Percentiles rank a stretch among this genome's conserved stretches.
phyloP scores from a whole-genome alignment of 1,140 invertebrate genomes.

The Choristoneura fumiferana region DNA sequence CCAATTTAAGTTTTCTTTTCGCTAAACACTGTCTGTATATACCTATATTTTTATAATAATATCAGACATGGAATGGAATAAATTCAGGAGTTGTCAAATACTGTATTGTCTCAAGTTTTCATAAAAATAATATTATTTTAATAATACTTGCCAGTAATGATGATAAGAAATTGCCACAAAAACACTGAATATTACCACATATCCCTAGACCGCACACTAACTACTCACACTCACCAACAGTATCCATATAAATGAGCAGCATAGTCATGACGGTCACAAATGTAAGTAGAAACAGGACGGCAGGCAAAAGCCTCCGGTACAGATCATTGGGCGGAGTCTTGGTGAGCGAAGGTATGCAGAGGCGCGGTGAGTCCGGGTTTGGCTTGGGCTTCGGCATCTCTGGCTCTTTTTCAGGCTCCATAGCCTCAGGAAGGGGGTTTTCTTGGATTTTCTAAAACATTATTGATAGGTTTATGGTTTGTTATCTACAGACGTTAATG shows the following conservation, averaged over 20 bases:
- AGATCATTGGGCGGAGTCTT: slow-evolving; percentile 66
- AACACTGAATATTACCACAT: no score
- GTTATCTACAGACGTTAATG: no score
- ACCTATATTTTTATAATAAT: no score
- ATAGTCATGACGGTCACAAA: slow-evolving; percentile 84
- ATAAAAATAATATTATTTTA: no score
- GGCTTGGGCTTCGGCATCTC: slow-evolving; percentile 25
- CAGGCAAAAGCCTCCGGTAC: slow-evolving; percentile 79
- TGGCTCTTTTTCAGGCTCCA: slow-evolving; percentile 18
- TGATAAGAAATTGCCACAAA: no score
- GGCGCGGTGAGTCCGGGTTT: slow-evolving; percentile 27
- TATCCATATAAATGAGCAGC: slow-evolving; percentile 83
- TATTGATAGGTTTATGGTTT: no score
- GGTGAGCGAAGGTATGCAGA: slow-evolving; percentile 53
- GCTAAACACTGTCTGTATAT: no score
- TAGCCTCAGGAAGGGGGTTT: slow-evolving; percentile 42
- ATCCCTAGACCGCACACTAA: not conserved
- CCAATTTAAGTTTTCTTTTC: no score
- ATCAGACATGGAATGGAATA: no score
- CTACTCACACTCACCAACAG: slow-evolving; percentile 78
- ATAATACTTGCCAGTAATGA: no score
- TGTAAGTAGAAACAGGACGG: slow-evolving; percentile 81
- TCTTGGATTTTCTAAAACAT: slow-evolving; percentile 59
- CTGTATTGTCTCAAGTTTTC: no score
- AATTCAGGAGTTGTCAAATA: no score